phyloP scores from a whole-genome alignment of 2,888 invertebrate species.

The Agrochola lychnidis region DNA sequence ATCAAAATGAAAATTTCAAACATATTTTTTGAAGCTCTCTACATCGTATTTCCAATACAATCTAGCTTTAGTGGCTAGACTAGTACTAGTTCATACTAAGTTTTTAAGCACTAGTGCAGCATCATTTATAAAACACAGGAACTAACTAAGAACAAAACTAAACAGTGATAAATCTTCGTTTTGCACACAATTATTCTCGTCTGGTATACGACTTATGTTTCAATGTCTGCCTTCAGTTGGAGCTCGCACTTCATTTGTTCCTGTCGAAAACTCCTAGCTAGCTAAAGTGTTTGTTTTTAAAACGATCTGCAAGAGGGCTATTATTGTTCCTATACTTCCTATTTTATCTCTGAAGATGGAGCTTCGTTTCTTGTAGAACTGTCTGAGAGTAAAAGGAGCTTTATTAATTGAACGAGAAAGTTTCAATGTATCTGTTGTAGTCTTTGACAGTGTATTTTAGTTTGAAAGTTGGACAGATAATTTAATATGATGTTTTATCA shows the following conservation, averaged over 20 bases:
- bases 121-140: conserved; percentile 64
- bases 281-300: conserved; percentile 65
- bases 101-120: conserved; percentile 44
- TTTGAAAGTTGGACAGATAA: neutral
- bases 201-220: conserved; percentile 79
- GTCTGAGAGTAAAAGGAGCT: conserved; percentile 34
- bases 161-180: conserved; percentile 79
- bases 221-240: conserved; percentile 74
- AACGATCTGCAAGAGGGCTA: conserved; percentile 59
- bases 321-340: conserved; percentile 61
- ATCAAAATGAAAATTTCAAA: neutral
- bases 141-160: conserved; percentile 67
- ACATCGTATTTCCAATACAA: conserved; percentile 1
- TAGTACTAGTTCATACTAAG: conserved; percentile 7
- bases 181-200: conserved; percentile 80
- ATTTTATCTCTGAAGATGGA: conserved; percentile 54
- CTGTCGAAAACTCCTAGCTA: conserved; percentile 64
- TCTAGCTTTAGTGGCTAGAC: neutral
- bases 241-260: conserved; percentile 73
- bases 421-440: conserved; percentile 27
- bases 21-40: neutral
- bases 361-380: conserved; percentile 35
- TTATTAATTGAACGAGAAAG: conserved; percentile 43
- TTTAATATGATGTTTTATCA: neutral
- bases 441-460: conserved; percentile 27